These are phyloP conservation scores for Mythimna loreyi DNA, from an alignment of 2,888 invertebrate species.

Conservation along the genomic window DNA sequence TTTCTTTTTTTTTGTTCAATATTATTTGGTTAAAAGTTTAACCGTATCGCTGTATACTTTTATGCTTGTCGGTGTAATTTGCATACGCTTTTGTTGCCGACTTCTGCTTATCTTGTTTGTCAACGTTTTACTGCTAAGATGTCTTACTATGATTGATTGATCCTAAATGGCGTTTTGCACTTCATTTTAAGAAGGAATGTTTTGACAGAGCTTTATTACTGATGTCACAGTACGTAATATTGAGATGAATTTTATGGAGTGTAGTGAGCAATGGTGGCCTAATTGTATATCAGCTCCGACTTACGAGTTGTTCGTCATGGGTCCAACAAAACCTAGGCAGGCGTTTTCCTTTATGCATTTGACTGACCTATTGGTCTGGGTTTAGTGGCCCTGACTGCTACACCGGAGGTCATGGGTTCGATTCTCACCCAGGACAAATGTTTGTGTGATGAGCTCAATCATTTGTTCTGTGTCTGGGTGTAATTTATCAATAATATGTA, in stretches of 20 bases:
- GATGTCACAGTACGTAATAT: neutral
- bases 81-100: constrained; percentile 75
- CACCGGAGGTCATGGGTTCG: too few species aligned
- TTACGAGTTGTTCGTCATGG: too few species aligned
- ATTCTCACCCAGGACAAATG: too few species aligned
- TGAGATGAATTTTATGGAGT: constrained; percentile 14
- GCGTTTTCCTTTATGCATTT: too few species aligned
- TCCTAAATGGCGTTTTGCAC: constrained; percentile 76
- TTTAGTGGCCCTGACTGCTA: too few species aligned
- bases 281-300: too few species aligned
- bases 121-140: constrained; percentile 79
- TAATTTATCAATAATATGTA: too few species aligned
- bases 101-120: constrained; percentile 83
- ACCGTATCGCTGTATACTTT: constrained; percentile 82
- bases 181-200: constrained; percentile 72
- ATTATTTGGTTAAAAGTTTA: constrained; percentile 88
- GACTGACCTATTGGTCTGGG: too few species aligned
- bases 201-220: constrained; percentile 56
- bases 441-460: too few species aligned
- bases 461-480: too few species aligned
- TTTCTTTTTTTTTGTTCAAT: constrained; percentile 72
- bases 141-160: constrained; percentile 83
- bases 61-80: constrained; percentile 74
- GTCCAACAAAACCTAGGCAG: too few species aligned
- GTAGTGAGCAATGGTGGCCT: neutral